Evolutionary conservation across 92 coral and sea anemone genomes (phyloP), one percentile per base, ranked within the genome.

Genomic region (Epizoanthus rinbou): DNA sequence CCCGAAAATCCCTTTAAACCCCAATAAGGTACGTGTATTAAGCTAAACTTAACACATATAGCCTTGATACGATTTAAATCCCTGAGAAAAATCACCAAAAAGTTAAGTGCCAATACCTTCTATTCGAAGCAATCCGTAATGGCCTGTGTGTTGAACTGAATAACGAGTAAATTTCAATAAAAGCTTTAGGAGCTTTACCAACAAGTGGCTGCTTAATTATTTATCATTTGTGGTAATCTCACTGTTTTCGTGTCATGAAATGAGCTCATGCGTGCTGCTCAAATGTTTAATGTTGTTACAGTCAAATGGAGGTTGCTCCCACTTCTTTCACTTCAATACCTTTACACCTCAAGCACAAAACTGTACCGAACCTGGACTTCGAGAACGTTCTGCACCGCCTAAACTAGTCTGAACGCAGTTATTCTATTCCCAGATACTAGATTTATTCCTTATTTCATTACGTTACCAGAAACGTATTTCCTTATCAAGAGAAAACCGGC

Each of bases 111-210:
- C 39, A 50, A 76, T 87, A 87, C 90, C 90, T 87, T 87, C 76
- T 76, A 6, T 63, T 47, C 59, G 87, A 85, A 85, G 92, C 92
- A 80, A 81, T 39, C 87, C 81, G 89, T 66, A 85, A 74, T 57
- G 78, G 89, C 89, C 87, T 85, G 89, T 82, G 86, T 78, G 89
- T 85, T 76, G 91, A 87, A 88, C 85, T 93, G 97, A 88, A 91
- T 88, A 88, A 81, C 79, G 90, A 88, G 64, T 70, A 86, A 86
- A 86, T 81, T 86, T 90, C 69, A 84, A 87, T 86, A 91, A 93
- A 91, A 93, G 92, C 92, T 90, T 93, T 87, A 78, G 71, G 35
- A 22, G 71, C 82, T 63, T 69, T 63, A 19, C 82, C 54, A 78
- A 78, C 82, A 78, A 78, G 82, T 78, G 65, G 69, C 52, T 78